phyloP scores from a whole-genome alignment of 2,888 invertebrate genomes.

The Melinaea marsaeus region DNA sequence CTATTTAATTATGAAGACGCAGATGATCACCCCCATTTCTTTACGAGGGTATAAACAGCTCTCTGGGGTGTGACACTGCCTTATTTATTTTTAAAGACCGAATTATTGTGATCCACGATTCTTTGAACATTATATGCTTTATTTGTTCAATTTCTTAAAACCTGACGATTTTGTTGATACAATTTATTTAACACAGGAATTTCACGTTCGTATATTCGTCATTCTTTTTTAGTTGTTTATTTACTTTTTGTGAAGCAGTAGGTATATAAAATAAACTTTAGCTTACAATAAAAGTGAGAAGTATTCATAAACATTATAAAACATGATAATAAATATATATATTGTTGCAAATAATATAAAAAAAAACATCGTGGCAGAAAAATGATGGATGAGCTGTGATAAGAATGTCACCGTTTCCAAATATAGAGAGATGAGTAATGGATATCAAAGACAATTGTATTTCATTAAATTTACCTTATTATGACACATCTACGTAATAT shows the following conservation, averaged over 20 bases:
- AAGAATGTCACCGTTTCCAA: slow-evolving; percentile 8
- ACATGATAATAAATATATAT: too few relatives aligned
- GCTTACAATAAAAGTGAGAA: too few relatives aligned
- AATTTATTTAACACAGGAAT: background rate
- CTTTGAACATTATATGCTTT: slow-evolving; percentile 6
- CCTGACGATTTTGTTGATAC: background rate
- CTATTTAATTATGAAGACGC: slow-evolving; percentile 62
- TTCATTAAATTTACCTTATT: too few relatives aligned
- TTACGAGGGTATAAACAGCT: slow-evolving; percentile 40
- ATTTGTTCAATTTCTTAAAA: background rate
- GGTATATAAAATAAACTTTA: too few relatives aligned
- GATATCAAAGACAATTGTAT: background rate
- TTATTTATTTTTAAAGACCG: slow-evolving; percentile 26
- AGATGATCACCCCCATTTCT: slow-evolving; percentile 51
- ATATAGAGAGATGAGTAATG: background rate
- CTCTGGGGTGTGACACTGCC: slow-evolving; percentile 35
- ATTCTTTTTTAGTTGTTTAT: background rate
- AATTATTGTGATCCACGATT: slow-evolving; percentile 19
- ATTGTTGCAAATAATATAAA: too few relatives aligned
- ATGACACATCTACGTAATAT: too few relatives aligned
- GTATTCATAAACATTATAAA: too few relatives aligned
- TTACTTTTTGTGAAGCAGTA: too few relatives aligned
- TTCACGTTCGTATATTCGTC: background rate
- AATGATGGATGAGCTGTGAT: slow-evolving; percentile 21
- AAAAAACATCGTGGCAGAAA: slow-evolving; percentile 21